Percentiles rank a stretch among this genome's conserved stretches.
These are phyloP conservation scores for Oxygymnocypris stewartii DNA, from an alignment of 2,113 vertebrate species.

Conservation along the genomic window DNA sequence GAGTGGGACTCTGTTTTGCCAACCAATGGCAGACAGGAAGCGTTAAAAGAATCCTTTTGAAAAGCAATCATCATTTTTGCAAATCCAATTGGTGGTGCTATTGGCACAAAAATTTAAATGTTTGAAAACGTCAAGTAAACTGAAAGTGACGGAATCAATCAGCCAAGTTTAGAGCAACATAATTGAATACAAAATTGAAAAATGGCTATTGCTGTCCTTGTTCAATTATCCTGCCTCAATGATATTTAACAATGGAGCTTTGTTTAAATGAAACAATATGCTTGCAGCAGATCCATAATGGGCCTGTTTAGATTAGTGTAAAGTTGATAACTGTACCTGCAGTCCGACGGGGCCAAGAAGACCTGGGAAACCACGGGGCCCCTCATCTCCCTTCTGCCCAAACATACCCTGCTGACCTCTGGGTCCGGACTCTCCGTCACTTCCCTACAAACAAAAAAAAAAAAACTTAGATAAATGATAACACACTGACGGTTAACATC, in stretches of 20 bases:
- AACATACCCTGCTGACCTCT: slow-evolving; percentile 98
- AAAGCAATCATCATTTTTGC: not conserved
- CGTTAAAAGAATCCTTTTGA: not conserved
- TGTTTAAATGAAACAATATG: not conserved
- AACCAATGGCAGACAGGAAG: not conserved
- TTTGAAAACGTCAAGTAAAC: not conserved
- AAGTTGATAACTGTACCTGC: slow-evolving; percentile 77
- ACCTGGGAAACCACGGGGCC: slow-evolving; percentile 92
- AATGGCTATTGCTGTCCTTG: not conserved
- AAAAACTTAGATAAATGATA: not conserved
- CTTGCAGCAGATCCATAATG: not conserved
- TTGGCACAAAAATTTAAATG: not conserved
- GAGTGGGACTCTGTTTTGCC: not conserved
- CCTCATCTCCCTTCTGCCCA: slow-evolving; percentile 97
- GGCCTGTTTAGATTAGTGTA: not conserved
- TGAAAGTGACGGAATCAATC: not conserved
- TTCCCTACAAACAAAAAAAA: slow-evolving; percentile 75
- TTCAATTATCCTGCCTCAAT: not conserved
- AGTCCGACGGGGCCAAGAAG: slow-evolving; percentile 93
- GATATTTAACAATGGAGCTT: not conserved
- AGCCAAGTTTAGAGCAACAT: not conserved
- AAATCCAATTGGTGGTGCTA: not conserved
- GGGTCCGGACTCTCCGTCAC: slow-evolving; percentile 91
- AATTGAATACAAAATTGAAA: not conserved
- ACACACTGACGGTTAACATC: not conserved